Conservation (phyloP, 2,797 vertebrate genomes). For the Epinephelus coioides region DNA sequence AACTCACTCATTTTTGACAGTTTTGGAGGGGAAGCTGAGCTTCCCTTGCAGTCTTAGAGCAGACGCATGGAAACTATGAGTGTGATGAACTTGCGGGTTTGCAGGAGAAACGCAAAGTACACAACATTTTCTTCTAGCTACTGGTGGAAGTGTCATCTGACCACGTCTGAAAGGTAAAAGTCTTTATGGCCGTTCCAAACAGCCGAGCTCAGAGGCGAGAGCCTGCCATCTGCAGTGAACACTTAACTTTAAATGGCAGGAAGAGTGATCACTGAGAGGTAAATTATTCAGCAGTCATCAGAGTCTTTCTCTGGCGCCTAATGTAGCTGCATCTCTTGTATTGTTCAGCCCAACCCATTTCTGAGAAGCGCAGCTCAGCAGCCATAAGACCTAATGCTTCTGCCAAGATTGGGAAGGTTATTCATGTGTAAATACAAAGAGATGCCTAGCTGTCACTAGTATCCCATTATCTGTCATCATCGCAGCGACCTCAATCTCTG, state of each 20-base stretch:
- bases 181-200: not conserved
- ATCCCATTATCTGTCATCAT: slow-evolving; percentile 64
- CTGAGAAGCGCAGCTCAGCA: slow-evolving; percentile 9
- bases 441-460: slow-evolving; percentile 61
- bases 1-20: no score
- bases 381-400: slow-evolving; percentile 48
- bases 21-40: no score
- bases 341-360: slow-evolving; percentile 9
- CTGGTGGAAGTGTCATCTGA: no score
- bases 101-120: no score
- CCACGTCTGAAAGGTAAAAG: not conserved
- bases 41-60: no score
- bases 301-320: not conserved
- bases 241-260: slow-evolving; percentile 13
- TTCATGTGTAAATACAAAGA: slow-evolving; percentile 72
- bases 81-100: no score
- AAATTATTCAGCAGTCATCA: slow-evolving; percentile 19
- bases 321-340: slow-evolving; percentile 1
- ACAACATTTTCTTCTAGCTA: no score
- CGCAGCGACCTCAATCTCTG: slow-evolving; percentile 39
- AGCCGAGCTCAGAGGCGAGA: no score
- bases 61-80: no score
- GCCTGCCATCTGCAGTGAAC: not conserved
- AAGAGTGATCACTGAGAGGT: slow-evolving; percentile 1
- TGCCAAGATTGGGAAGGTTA: slow-evolving; percentile 51